A percentile compares a stretch with the other conserved stretches of the same genome.
Evolutionary conservation across 2,797 vertebrate species (phyloP).

Genomic region (Craterocephalus amniculus): DNA sequence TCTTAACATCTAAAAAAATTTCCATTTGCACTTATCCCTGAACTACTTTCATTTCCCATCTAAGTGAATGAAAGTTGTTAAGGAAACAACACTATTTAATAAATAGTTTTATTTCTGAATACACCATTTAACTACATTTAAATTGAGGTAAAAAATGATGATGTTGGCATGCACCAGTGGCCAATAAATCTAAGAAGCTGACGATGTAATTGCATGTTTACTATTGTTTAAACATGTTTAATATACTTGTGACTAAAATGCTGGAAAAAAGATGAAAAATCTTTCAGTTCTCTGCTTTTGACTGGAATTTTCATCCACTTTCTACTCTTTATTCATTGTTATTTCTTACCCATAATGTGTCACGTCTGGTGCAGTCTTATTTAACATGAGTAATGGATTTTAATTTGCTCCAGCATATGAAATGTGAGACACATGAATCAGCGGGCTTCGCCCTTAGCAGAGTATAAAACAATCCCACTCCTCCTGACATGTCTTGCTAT

Average conservation of each 20-base stretch:
- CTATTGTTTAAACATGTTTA: not conserved
- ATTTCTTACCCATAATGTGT: not conserved
- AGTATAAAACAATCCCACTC: conserved; percentile 41
- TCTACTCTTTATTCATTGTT: conserved; percentile 1
- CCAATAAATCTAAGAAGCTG: not conserved
- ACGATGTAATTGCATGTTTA: conserved; percentile 6
- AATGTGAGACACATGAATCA: conserved; percentile 26
- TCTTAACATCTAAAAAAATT: not conserved
- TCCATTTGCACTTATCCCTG: not conserved
- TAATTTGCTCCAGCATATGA: conserved; percentile 7
- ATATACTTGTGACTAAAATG: conserved; percentile 1
- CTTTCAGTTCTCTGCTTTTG: conserved; percentile 3
- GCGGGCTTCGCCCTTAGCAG: conserved; percentile 7
- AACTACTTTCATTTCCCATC: not conserved
- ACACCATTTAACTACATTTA: conserved; percentile 5
- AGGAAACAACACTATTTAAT: not conserved
- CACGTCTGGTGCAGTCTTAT: not conserved
- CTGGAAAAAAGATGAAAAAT: not conserved
- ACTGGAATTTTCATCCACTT: conserved; percentile 13
- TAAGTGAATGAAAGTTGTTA: not conserved
- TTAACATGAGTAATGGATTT: conserved; percentile 11
- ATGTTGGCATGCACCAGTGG: not conserved
- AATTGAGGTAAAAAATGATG: conserved; percentile 24
- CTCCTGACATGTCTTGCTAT: conserved; percentile 34
- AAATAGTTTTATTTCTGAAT: no score